Evolutionary conservation across 2,797 vertebrate genomes (phyloP).

Genomic region (Rhincodon typus): DNA sequence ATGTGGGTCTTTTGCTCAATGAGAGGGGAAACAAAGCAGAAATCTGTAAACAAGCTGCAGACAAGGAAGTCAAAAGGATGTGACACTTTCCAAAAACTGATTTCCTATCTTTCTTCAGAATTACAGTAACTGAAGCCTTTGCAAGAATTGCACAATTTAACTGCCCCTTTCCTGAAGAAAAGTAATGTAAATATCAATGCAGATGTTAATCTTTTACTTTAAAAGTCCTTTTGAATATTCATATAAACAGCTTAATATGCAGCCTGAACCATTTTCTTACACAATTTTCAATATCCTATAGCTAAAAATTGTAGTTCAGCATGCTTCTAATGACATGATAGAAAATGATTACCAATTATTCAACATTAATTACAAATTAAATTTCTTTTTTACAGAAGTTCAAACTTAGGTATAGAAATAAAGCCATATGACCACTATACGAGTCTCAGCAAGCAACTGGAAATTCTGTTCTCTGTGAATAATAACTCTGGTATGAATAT

Average conservation of each 20-base stretch:
- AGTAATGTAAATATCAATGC: background rate
- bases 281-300: background rate
- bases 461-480: background rate
- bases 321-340: background rate
- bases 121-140: background rate
- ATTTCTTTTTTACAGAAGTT: background rate
- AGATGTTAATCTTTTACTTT: slow-evolving; percentile 4
- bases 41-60: background rate
- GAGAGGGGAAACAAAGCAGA: background rate
- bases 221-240: background rate
- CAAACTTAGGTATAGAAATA: background rate
- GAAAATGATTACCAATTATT: background rate
- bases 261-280: background rate
- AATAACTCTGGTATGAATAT: background rate
- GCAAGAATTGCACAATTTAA: background rate
- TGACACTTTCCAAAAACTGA: background rate
- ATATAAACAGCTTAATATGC: background rate
- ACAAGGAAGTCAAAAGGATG: background rate
- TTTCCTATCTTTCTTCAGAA: background rate
- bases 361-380: background rate
- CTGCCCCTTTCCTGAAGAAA: background rate
- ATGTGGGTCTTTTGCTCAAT: background rate
- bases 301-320: background rate
- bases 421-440: background rate
- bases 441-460: background rate